Conservation (phyloP, 2,888 invertebrate genomes). For the Fragum whitleyi region DNA sequence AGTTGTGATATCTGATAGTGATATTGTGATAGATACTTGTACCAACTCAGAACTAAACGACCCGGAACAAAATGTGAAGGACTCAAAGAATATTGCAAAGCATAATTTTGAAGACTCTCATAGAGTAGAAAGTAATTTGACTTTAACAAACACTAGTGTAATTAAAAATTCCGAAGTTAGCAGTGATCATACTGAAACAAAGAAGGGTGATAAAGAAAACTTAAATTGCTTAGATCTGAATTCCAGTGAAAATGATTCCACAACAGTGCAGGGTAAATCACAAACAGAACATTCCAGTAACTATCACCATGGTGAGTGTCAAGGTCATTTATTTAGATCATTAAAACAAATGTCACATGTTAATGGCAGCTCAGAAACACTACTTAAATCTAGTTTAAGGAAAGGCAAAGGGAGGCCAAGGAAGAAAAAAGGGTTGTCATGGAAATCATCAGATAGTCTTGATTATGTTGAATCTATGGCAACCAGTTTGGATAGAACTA, state of each 20-base stretch:
- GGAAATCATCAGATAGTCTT: conserved; percentile 78
- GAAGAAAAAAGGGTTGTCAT: conserved; percentile 71
- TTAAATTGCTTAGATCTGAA: not conserved
- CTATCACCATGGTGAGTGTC: conserved; percentile 71
- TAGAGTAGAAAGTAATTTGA: not conserved
- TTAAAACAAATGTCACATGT: conserved; percentile 52
- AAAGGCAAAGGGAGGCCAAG: conserved; percentile 60
- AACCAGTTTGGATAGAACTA: conserved; percentile 72
- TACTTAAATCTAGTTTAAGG: conserved; percentile 73
- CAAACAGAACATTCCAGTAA: conserved; percentile 57
- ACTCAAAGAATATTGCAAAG: not conserved
- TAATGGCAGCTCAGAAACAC: conserved; percentile 72
- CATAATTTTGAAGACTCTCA: not conserved
- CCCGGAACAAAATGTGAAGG: not conserved
- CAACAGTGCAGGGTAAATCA: conserved; percentile 15
- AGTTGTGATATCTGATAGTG: conserved; percentile 77
- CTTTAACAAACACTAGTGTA: not conserved
- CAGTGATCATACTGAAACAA: conserved; percentile 28
- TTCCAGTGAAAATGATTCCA: conserved; percentile 32
- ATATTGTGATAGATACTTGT: conserved; percentile 64
- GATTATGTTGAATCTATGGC: conserved; percentile 70
- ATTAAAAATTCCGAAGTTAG: not conserved
- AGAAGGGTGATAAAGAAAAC: not conserved
- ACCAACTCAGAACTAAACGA: not conserved
- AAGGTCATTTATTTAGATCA: conserved; percentile 63